Percentiles rank a stretch among this genome's conserved stretches.
Conservation (phyloP, 2,888 invertebrate genomes). For the Drosophila kanekoi region DNA sequence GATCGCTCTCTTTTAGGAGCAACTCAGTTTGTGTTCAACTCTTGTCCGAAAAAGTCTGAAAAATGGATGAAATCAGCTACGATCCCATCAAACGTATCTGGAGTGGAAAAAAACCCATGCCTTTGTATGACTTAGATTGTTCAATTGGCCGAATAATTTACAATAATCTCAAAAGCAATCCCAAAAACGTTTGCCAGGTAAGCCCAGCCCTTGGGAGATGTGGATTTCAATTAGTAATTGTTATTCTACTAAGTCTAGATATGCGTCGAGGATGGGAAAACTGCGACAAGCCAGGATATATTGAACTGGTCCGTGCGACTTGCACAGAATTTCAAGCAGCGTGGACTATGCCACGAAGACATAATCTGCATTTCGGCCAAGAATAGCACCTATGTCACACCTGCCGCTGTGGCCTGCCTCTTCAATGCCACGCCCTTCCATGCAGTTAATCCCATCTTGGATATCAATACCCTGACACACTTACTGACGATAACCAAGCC, state of each 20-base stretch:
- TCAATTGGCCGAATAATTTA: conserved; percentile 41
- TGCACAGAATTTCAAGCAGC: conserved; percentile 44
- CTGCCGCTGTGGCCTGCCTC: conserved; percentile 43
- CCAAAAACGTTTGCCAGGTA: conserved; percentile 38
- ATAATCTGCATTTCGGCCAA: conserved; percentile 60
- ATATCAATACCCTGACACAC: conserved; percentile 33
- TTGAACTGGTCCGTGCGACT: conserved; percentile 46
- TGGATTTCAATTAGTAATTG: no score
- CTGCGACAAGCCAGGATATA: conserved; percentile 15
- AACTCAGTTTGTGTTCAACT: no score
- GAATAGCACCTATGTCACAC: conserved; percentile 57
- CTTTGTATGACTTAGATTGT: conserved; percentile 25
- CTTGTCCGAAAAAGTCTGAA: no score
- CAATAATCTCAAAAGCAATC: conserved; percentile 22
- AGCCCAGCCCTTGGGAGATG: not conserved
- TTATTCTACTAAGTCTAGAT: conserved; percentile 4
- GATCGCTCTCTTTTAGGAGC: no score
- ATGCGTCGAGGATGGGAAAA: conserved; percentile 25
- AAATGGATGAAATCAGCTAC: conserved; percentile 13
- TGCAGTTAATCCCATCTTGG: conserved; percentile 53
- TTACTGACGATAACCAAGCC: conserved; percentile 53
- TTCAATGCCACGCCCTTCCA: conserved; percentile 49
- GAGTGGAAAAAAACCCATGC: conserved; percentile 19
- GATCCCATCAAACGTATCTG: conserved; percentile 26
- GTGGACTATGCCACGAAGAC: conserved; percentile 54